Evolutionary conservation across 2,888 invertebrate species (phyloP), one percentile per base, ranked within the genome.

Genomic region (Lumbricus terrestris): DNA sequence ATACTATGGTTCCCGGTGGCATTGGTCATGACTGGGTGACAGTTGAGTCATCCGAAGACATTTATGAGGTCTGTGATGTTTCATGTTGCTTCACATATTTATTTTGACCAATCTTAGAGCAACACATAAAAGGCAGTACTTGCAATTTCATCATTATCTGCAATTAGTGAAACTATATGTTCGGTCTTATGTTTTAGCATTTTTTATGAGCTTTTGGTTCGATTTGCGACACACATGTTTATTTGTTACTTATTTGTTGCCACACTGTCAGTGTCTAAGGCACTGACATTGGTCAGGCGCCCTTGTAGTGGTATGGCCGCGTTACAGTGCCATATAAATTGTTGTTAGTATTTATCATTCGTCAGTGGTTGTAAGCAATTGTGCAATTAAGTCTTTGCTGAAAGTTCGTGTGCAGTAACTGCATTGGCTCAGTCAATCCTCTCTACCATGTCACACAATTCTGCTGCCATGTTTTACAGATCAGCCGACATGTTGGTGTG

Each of bases 1-100:
- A 91, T 38, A 42, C 90, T 88, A 88, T 69, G 29, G 93, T 91
- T 83, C 92, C 92, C 42, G 93, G 92, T 82, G 92, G 92, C 88
- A 83, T 93, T 11, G 93, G 93, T 35, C 93, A 93, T 47, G 95
- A 95, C 92, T 95, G 95, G 95, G 96, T 97, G 91, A 97, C 96
- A 93, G 95, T 96, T n/a, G 95, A 95, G 92, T 94, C 94, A 69
- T 93, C 93, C 23, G 95, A 95, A 91, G 95, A 95, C 90, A 95
- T 96, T 13, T 96, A 96, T 92, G 96, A 96, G 95, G 92, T 92
- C 42, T 69, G 91, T 90, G 69, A 69, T 69, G 69, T n/a, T 69
- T n/a, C 69, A n/a, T n/a, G 8, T n/a, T 69, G 69, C 5, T 29
- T n/a, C n/a, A n/a, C n/a, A n/a, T n/a, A 69, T n/a, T 69, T 69